Percentiles rank a stretch among this genome's conserved stretches.
These are phyloP conservation scores for Drosophila meridionalis DNA, from an alignment of 2,888 invertebrate species.

Conservation along the genomic window DNA sequence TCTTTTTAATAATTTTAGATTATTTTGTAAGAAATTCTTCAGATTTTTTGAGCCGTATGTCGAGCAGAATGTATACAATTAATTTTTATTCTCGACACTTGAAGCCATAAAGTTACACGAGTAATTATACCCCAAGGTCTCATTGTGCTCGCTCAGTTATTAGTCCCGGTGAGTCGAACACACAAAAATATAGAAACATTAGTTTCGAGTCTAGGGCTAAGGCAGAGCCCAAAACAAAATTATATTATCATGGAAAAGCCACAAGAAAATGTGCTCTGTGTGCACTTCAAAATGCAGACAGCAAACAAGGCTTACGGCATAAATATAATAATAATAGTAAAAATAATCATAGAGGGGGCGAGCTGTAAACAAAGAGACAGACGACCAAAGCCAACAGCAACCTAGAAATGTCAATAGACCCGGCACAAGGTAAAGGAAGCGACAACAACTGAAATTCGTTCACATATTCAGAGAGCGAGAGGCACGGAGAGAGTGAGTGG, in stretches of 20 bases:
- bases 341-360: conserved; percentile 19
- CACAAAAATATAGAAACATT: conserved; percentile 1
- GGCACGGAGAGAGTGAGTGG: background rate
- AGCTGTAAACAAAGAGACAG: conserved; percentile 20
- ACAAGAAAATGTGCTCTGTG: conserved; percentile 6
- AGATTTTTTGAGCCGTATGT: background rate
- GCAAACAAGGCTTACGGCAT: conserved; percentile 24
- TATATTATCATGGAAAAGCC: background rate
- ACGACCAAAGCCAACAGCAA: conserved; percentile 44
- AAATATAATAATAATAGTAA: conserved; percentile 23
- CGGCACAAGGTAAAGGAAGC: conserved; percentile 51
- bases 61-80: conserved; percentile 11
- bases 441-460: conserved; percentile 25
- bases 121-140: conserved; percentile 38
- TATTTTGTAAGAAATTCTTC: background rate
- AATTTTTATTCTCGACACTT: conserved; percentile 29
- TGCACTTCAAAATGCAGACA: conserved; percentile 32
- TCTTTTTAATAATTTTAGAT: no score
- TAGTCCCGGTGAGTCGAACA: conserved; percentile 19
- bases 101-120: conserved; percentile 37
- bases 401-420: conserved; percentile 75
- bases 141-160: conserved; percentile 29
- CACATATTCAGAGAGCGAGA: conserved; percentile 20
- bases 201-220: background rate
- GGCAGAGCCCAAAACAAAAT: background rate